Conservation (phyloP, 37 sponge, comb jelly and placozoan species). For the Beroe ovata region DNA sequence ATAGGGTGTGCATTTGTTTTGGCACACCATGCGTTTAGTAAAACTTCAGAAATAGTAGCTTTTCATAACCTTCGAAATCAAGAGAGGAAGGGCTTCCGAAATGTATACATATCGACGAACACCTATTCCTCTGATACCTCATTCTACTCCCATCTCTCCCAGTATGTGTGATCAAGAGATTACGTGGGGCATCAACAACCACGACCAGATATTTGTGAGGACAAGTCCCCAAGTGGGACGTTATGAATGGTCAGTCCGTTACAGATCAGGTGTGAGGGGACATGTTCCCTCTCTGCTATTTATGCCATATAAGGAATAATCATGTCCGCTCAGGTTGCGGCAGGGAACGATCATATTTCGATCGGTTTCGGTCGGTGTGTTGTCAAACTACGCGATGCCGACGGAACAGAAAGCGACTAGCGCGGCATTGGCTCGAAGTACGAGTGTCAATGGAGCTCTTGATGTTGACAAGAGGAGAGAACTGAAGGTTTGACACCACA, state of each 20-base stretch:
- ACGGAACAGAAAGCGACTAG: background rate
- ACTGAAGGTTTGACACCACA: too few relatives aligned
- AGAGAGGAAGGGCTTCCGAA: too few relatives aligned
- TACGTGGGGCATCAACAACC: slow-evolving; percentile 59
- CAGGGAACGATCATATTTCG: slow-evolving; percentile 62
- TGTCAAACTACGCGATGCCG: slow-evolving; percentile 14
- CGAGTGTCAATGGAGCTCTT: background rate
- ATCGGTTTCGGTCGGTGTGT: slow-evolving; percentile 13
- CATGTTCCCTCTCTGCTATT: too few relatives aligned
- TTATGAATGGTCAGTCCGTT: slow-evolving; percentile 51
- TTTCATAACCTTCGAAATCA: too few relatives aligned
- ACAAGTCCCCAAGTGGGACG: slow-evolving; percentile 58
- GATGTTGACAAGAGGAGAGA: background rate
- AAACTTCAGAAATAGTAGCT: too few relatives aligned
- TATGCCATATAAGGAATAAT: too few relatives aligned
- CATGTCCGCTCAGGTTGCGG: slow-evolving; percentile 37
- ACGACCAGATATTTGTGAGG: slow-evolving; percentile 38
- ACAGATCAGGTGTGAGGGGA: too few relatives aligned
- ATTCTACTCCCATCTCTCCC: too few relatives aligned
- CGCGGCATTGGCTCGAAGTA: background rate
- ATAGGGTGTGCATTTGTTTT: too few relatives aligned
- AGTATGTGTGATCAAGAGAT: slow-evolving; percentile 65
- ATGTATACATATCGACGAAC: too few relatives aligned
- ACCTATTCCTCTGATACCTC: too few relatives aligned
- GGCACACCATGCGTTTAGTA: too few relatives aligned